Percentiles rank a stretch among this genome's conserved stretches.
phyloP scores from a whole-genome alignment of 37 sponge, comb jelly and placozoan genomes.

The Eunapius fragilis region DNA sequence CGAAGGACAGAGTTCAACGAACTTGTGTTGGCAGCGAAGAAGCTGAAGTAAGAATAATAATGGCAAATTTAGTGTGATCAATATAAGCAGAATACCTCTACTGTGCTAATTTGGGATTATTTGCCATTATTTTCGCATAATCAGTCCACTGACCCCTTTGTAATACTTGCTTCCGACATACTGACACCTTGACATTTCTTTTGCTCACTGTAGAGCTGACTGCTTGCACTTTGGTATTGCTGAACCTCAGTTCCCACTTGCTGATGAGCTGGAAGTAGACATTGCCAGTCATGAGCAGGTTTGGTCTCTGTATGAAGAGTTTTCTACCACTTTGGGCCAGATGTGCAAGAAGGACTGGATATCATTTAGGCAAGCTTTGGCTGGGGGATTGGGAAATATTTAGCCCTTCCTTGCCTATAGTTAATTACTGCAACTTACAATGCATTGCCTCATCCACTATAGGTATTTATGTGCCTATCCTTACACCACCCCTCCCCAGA shows the following conservation, averaged over 20 bases:
- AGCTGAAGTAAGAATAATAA: slow-evolving; percentile 51
- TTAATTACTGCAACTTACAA: neutral
- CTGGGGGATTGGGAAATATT: no score
- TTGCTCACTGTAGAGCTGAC: slow-evolving; percentile 50
- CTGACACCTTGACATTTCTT: neutral
- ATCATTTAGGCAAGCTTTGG: slow-evolving; percentile 86
- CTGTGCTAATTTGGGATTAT: no score
- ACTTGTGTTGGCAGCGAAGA: slow-evolving; percentile 47
- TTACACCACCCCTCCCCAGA: no score
- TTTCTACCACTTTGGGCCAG: slow-evolving; percentile 56
- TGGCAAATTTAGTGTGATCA: no score
- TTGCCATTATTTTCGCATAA: no score
- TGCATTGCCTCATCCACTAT: no score
- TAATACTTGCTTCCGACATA: no score
- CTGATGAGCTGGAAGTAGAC: slow-evolving; percentile 70
- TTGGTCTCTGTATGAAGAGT: slow-evolving; percentile 90
- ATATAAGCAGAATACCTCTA: no score
- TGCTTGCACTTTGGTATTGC: slow-evolving; percentile 84
- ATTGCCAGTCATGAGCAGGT: slow-evolving; percentile 59
- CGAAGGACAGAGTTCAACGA: slow-evolving; percentile 85
- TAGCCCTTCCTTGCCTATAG: neutral
- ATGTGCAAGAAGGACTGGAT: slow-evolving; percentile 90
- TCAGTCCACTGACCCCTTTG: no score
- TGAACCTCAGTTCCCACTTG: slow-evolving; percentile 73
- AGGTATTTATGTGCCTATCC: no score